Evolutionary conservation across 2,797 vertebrate species (phyloP), one percentile per base, ranked within the genome.

Genomic region (Geotrypetes seraphini): DNA sequence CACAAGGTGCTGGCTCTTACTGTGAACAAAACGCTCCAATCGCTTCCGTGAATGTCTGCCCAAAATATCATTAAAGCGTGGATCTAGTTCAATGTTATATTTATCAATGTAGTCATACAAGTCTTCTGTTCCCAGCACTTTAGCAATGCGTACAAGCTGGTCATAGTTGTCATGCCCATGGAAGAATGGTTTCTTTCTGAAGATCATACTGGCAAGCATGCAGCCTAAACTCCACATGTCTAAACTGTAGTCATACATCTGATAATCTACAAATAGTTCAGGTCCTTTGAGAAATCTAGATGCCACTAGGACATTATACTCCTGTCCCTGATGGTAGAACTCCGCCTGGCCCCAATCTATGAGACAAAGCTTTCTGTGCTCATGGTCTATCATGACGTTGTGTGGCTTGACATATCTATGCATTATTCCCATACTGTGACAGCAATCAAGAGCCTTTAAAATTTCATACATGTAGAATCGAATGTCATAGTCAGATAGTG

Each of bases 151-250:
- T n/a, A n/a, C n/a, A n/a, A n/a, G n/a, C 75, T 89, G 87, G 46
- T 89, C 87, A 11, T 88, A 89, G 69, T 89, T 89, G 73, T 89
- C 87, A 29, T 88, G 87, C 16, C 87, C 87, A 3, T 88, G 87
- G 46, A 89, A 89, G 57, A 89, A 88, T 1, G 86, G 87, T 37
- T 89, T 87, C 59, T 88, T 89, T 47, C 87, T 71, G 66, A 89
- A 89, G 66, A 89, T 85, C 87, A 89, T 89, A 61, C 86, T 88
- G 45, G 87, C 86, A 69, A 89, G 43, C 85, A 89, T 88, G 51
- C 87, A 89, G 50, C 87, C 87, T 16, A 89, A 58, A 42, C 86
- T 89, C 87, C 87, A 89, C 86, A 89, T 87, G 69, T 89, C 86
- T 74, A 89, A 58, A 65, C 85, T 88, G 57, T 89, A 89, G 69